Base-by-base conservation (phyloP, 2,113 vertebrate species). In the Stomatorhinus ivindoensis region DNA sequence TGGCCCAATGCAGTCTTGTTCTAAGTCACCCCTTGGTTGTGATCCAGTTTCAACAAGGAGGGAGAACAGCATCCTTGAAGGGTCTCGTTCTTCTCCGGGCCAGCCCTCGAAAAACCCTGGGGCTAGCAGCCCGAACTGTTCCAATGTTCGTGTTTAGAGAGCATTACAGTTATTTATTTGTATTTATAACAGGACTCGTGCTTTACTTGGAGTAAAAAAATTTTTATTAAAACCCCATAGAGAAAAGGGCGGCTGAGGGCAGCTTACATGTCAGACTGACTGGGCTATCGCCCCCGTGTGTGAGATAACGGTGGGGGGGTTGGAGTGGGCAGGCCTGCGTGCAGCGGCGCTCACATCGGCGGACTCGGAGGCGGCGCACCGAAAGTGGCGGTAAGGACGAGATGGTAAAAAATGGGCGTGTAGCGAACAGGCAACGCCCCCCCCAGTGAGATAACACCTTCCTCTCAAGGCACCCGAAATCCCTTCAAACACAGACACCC, bases 11-110 rank as follows among this genome's bases (percentile, higher is more conserved):
- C 61, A 6, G 53, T 80, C 61, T 82, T 51, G 46, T 61, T 69
- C n/a, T 61, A 86, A 87, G 44, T 31, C 44, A 17, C n/a, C 89
- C 48, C 27, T 87, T 73, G 89, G 58, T 69, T 31, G 19, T 50
- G 19, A 61, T 42, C 89, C 86, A 90, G 50, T 50, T 87, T 80
- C 86, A 90, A 80, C 86, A 80, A 53, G 13, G 48, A 39, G 19
- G 35, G 89, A 80, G 31, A 24, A 69, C 58, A 44, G 48, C 48
- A 53, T 27, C 19, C 53, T 21, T 48, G 27, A 86, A 87, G 61
- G 46, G 48, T 24, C 21, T 73, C 82, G 58, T 86, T 73, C 69
- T 73, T 65, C 31, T 42, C 47, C 21, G 4, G 21, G 44, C 86
- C 44, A 80, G 58, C 39, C 83, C 24, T 55, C 27, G 21, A 58